These are phyloP conservation scores for Taeniopygia guttata DNA, from an alignment of 2,797 vertebrate species.

Conservation along the genomic window DNA sequence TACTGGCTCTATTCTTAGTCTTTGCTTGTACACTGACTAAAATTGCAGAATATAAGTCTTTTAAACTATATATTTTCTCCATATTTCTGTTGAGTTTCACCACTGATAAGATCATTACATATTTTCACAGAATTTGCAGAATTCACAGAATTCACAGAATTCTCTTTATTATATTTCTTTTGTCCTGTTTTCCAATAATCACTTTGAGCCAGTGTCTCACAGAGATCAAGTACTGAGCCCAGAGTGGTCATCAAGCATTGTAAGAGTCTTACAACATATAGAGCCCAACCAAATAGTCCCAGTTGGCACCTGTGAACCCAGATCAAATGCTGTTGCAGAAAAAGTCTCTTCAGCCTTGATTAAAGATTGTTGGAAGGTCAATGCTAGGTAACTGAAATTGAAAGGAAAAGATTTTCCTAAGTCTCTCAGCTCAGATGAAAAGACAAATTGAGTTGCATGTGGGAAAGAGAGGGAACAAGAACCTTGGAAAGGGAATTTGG, in stretches of 20 bases:
- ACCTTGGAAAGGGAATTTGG: neutral
- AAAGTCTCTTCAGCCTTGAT: neutral
- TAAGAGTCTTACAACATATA: neutral
- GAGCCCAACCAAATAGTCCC: neutral
- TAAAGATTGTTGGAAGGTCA: neutral
- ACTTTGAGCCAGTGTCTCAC: neutral
- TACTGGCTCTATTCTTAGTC: neutral
- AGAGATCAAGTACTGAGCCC: neutral
- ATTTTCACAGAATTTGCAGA: neutral
- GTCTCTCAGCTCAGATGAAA: neutral
- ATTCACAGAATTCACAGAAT: neutral
- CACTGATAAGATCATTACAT: neutral
- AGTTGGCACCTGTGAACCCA: neutral
- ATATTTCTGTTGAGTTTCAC: neutral
- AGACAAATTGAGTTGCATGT: neutral
- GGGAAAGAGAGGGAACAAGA: neutral
- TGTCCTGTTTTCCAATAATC: neutral
- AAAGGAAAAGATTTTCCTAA: neutral
- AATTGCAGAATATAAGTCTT: neutral
- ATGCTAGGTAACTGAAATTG: neutral
- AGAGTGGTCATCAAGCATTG: neutral
- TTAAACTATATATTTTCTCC: neutral
- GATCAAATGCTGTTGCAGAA: neutral
- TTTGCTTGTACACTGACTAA: neutral
- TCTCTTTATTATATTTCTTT: neutral